A percentile compares a stretch with the other conserved stretches of the same genome.
phyloP scores from a whole-genome alignment of 2,888 invertebrate species.

The Mechanitis messenoides region DNA sequence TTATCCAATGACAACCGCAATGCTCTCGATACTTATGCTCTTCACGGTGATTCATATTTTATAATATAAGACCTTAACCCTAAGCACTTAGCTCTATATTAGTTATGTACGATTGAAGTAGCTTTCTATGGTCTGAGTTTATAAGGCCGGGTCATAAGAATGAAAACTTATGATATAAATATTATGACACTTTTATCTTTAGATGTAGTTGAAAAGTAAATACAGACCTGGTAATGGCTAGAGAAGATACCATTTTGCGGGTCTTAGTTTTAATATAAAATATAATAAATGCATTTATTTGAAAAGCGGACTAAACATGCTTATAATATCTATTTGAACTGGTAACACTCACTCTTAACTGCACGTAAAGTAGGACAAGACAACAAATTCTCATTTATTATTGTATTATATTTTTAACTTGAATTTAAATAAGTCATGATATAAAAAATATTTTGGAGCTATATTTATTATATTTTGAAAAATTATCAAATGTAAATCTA shows the following conservation, averaged over 20 bases:
- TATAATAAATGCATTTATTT: constrained; percentile 15
- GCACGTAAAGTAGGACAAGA: no score
- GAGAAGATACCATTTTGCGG: constrained; percentile 49
- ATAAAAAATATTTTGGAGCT: constrained; percentile 31
- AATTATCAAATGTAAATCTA: constrained; percentile 47
- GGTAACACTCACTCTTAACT: no score
- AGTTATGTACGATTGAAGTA: constrained; percentile 39
- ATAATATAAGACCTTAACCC: constrained; percentile 55
- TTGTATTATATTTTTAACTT: background rate
- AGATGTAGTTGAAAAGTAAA: constrained; percentile 67
- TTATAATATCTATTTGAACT: background rate
- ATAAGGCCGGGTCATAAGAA: constrained; percentile 69
- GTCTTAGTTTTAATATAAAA: constrained; percentile 34
- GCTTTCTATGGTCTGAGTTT: constrained; percentile 62
- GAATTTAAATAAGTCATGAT: constrained; percentile 13
- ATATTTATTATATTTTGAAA: constrained; percentile 54
- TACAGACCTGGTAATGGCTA: constrained; percentile 38
- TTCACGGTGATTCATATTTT: constrained; percentile 37
- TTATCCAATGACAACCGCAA: constrained; percentile 63
- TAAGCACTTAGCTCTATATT: constrained; percentile 45
- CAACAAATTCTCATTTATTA: background rate
- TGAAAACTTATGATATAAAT: constrained; percentile 71
- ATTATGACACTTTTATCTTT: constrained; percentile 75
- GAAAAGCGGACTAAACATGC: background rate
- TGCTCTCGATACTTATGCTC: constrained; percentile 29